Conservation (phyloP, 2,797 vertebrate genomes). For the Columba guinea region DNA sequence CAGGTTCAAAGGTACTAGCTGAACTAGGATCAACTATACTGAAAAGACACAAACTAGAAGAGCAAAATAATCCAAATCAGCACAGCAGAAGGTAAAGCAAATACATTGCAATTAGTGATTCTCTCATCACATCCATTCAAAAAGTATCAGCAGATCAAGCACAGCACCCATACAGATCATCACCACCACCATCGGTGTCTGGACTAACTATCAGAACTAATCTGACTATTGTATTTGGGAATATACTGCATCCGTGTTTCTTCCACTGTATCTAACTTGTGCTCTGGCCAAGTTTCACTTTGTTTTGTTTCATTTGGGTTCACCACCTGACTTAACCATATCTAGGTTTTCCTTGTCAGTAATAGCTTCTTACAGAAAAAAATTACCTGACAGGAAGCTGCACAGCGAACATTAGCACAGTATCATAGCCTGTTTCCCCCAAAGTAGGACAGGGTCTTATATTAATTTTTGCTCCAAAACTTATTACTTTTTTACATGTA, state of each 20-base stretch:
- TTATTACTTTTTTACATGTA: too few species aligned
- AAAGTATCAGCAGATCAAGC: background rate
- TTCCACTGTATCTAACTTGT: background rate
- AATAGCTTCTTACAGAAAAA: background rate
- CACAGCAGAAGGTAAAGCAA: background rate
- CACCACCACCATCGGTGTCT: background rate
- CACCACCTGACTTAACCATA: background rate
- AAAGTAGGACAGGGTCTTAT: too few species aligned
- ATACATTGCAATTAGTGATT: rapidly evolving
- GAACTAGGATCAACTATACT: background rate
- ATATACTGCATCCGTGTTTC: background rate
- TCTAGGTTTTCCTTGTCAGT: background rate
- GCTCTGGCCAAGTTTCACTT: background rate
- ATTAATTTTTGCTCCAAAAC: too few species aligned
- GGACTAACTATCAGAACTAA: background rate
- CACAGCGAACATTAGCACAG: background rate
- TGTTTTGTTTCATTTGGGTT: rapidly evolving
- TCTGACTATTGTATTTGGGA: background rate
- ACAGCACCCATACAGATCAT: background rate
- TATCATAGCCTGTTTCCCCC: too few species aligned
- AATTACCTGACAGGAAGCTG: background rate
- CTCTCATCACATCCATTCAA: background rate
- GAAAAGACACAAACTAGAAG: background rate
- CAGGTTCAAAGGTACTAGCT: background rate
- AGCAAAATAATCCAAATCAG: background rate